phyloP scores from a whole-genome alignment of 2,797 vertebrate genomes.

The Ciconia nigra region DNA sequence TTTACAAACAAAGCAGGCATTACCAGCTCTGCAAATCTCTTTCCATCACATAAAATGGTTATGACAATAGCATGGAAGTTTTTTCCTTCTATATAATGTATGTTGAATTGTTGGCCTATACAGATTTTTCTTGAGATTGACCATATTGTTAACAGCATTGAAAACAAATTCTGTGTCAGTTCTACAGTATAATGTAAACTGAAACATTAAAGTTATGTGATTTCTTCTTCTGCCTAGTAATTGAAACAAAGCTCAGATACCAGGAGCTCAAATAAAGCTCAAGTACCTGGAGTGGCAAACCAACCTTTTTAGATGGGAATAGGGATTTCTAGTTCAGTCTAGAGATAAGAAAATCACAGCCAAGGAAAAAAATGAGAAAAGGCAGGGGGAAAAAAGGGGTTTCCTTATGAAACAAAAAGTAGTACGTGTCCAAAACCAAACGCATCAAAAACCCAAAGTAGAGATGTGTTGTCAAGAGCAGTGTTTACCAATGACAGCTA shows the following conservation, averaged over 20 bases:
- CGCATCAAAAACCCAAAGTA: not conserved
- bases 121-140: not conserved
- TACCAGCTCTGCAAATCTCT: not conserved
- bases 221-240: not conserved
- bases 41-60: not conserved
- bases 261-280: not conserved
- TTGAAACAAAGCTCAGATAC: not conserved
- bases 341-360: not conserved
- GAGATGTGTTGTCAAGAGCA: not conserved
- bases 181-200: not conserved
- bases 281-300: not conserved
- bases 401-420: not conserved
- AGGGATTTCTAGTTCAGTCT: not conserved
- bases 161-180: not conserved
- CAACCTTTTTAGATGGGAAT: not conserved
- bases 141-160: not conserved
- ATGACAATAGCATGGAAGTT: not conserved
- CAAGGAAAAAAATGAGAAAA: not conserved
- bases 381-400: not conserved
- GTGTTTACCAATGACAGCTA: not conserved
- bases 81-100: not conserved
- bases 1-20: not conserved
- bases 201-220: not conserved
- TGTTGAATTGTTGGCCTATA: not conserved
- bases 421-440: accelerated